Evolutionary conservation across 2,797 vertebrate genomes (phyloP), one percentile per base, ranked within the genome.

Genomic region (Cacajao melanocephalus): DNA sequence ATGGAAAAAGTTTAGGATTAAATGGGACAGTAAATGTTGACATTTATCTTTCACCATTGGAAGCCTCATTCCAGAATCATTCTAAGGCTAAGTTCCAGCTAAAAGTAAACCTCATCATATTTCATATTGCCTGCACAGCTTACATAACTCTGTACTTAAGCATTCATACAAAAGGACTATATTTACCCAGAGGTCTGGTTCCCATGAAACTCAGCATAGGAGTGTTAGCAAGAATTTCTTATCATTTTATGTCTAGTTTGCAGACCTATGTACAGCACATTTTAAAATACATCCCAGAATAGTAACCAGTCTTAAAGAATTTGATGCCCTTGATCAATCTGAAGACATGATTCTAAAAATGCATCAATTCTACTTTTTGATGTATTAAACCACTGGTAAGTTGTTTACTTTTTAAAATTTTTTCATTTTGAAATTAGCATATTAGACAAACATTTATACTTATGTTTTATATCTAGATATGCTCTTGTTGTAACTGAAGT

Each of bases 1-100:
- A 97, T 98, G 96, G 97, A 98, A 98, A 96, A 98, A 97, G 97
- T 96, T 95, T 96, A 97, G 97, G 97, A 98, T 98, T 98, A 98
- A 98, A 97, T 98, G 97, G 97, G 97, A 98, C 96, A 98, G 97
- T 98, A 98, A 98, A 98, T 98, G 28, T 98, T 98, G 97, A 96
- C 98, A 98, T 98, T 98, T 98, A 98, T 98, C 95, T 98, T 97
- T 98, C 97, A 97, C 98, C 96, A 97, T 94, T 98, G 98, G 96
- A 98, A 97, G 93, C 94, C 98, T 96, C 90, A 97, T 98, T 98
- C 97, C 87, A 96, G 97, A 96, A 98, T 93, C 93, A 84, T 98
- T 95, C n/a, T n/a, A 92, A 97, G 96, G 96, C 98, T 98, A 97
- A 96, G 97, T 94, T 98, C 96, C 97, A 97, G 97, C 97, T 98